Base-by-base conservation (phyloP, 2,113 vertebrate genomes). In the Erythrocebus patas region DNA sequence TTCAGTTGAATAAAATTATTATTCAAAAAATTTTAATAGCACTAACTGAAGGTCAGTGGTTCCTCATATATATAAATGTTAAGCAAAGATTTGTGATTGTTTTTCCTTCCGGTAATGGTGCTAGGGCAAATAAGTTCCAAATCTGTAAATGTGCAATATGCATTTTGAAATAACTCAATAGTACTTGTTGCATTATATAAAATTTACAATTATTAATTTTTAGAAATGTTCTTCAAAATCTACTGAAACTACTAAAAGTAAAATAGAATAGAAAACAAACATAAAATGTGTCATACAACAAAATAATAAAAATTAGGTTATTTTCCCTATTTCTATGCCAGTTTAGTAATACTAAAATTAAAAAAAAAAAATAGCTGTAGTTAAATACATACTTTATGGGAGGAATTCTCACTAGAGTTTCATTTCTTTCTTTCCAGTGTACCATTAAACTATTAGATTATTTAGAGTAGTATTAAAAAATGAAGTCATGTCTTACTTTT, bases 21-120 rank as follows among this genome's bases (percentile, higher is more conserved):
- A 81, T 96, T 97, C 96, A 0, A 80, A 88, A 76, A 88, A 3
- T 5, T 96, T 94, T 95, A 98, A 97, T 92, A 98, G 25, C 78
- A 97, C 94, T 97, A 97, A 94, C 92, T 97, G 97, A 99, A 98
- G 98, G 98, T 98, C 96, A 98, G 70, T 97, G 92, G 79, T 90
- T 98, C 83, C 96, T 97, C 59, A 96, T 83, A 95, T 85, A 83
- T 45, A 93, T 80, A 98, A 98, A 98, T 82, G 84, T 96, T 97
- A 96, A 96, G 88, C 96, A 80, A 61, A 94, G 73, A 94, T 97
- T 92, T 45, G 8, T 89, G n/a, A 70, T 92, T 95, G 91, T 93
- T 83, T 96, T 94, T 97, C 95, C n/a, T 43, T 89, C 78, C 91
- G 68, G 89, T 50, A 9, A 95, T 43, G 52, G 45, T 88, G 83